Evolutionary conservation across 2,888 invertebrate species (phyloP).

Genomic region (Monoplex corrugatus): DNA sequence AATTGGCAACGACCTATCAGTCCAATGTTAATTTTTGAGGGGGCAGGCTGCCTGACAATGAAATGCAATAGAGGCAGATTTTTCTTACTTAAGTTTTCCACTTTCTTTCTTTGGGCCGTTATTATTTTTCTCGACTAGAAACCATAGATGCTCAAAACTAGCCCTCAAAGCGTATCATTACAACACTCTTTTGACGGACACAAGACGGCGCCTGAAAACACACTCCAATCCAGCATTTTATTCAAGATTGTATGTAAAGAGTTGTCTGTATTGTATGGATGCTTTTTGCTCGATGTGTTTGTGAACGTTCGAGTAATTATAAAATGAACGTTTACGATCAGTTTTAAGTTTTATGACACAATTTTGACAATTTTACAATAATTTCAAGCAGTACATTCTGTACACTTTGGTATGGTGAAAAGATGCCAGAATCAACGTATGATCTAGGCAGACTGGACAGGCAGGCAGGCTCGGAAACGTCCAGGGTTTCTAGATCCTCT

Average conservation of each 20-base stretch:
- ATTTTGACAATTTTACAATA: not conserved
- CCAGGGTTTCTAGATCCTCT: too few species aligned
- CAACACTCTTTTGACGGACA: too few species aligned
- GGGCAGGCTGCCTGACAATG: too few species aligned
- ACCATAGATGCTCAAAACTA: too few species aligned
- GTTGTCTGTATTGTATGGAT: constrained; percentile 16
- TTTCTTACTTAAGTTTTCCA: not conserved
- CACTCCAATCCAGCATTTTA: not conserved
- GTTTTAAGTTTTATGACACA: not conserved
- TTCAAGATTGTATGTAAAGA: not conserved
- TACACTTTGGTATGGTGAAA: too few species aligned
- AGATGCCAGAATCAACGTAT: too few species aligned
- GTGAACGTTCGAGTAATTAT: not conserved
- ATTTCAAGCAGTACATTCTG: not conserved
- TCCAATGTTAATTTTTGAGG: too few species aligned
- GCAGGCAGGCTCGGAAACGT: not conserved
- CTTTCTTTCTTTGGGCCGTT: not conserved
- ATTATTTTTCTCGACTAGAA: not conserved
- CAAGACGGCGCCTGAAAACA: not conserved
- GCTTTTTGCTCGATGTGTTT: not conserved
- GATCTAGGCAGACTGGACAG: too few species aligned
- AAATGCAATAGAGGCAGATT: not conserved
- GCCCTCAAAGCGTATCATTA: too few species aligned
- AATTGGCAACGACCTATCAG: too few species aligned
- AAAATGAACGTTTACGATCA: not conserved